Evolutionary conservation across 2,888 invertebrate genomes (phyloP), one percentile per base, ranked within the genome.

Genomic region (Ctenicera cuprea): DNA sequence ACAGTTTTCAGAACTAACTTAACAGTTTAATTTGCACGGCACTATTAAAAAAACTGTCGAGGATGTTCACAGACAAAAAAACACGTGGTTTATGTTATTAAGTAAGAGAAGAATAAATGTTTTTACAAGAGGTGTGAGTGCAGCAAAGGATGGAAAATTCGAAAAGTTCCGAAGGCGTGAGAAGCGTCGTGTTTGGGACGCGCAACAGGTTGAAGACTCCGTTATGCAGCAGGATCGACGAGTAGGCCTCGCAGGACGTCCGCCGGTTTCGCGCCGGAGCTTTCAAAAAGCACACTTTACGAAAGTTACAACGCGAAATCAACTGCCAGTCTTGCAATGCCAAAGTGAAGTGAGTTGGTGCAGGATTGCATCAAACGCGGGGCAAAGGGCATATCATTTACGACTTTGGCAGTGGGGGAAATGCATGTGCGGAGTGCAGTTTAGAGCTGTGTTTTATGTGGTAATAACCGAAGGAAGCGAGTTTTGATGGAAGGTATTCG

Each of bases 391-490:
- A 81, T 80, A 79, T 82, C 82, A 83, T 85, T 85, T 85, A 85
- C 84, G 85, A 85, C 84, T 84, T 81, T 78, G 79, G 75, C 78
- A 77, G 80, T 80, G 83, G 83, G 83, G 83, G 84, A 85, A 84
- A 83, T 86, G 86, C 86, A 86, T 86, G 85, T 86, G 86, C 85
- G 85, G 86, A 86, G 82, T 86, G 86, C 86, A 86, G 86, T 86
- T 86, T 86, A 83, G 85, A 85, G 84, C 83, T 80, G 83, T 84
- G 85, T 86, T 86, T 87, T 86, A 87, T 86, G 84, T 83, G 82
- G 85, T 84, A 84, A 86, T 86, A 86, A 87, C 85, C 82, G 78
- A 77, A 83, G 85, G 86, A 86, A 87, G 85, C 84, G 86, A 85
- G 86, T 87, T 86, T 87, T 86, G 86, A 86, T 86, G 85, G 85